Percentiles rank a stretch among this genome's conserved stretches.
Evolutionary conservation across 2,797 vertebrate genomes (phyloP).

Genomic region (Neopelma chrysocephalum): DNA sequence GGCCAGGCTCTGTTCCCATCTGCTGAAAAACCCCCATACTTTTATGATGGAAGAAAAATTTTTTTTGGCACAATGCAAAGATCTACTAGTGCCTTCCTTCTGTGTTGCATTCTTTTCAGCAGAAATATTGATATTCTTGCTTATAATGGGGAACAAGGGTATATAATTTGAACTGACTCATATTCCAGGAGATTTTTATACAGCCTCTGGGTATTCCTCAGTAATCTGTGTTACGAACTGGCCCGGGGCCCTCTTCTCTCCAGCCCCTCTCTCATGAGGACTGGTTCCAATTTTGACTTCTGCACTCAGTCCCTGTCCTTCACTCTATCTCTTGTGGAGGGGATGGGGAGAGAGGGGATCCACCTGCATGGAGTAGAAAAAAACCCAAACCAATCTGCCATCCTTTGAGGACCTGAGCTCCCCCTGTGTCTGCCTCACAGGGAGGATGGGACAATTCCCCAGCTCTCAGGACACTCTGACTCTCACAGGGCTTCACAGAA

Average conservation of each 20-base stretch:
- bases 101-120: neutral
- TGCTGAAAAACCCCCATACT: neutral
- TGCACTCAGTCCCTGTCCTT: neutral
- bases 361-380: neutral
- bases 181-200: neutral
- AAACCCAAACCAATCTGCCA: neutral
- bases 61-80: neutral
- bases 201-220: neutral
- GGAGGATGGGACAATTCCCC: rapidly evolving
- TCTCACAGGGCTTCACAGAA: rapidly evolving
- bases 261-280: neutral
- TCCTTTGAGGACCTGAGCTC: neutral
- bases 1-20: neutral
- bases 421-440: neutral
- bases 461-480: neutral
- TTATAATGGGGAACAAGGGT: neutral
- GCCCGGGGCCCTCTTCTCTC: neutral
- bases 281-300: neutral
- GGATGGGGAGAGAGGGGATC: neutral
- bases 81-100: neutral
- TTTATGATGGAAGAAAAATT: neutral
- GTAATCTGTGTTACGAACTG: neutral
- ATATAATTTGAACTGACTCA: neutral
- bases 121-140: neutral
- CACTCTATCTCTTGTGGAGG: neutral